Conservation (phyloP, 2,888 invertebrate species). For the Philopedon plagiatum region DNA sequence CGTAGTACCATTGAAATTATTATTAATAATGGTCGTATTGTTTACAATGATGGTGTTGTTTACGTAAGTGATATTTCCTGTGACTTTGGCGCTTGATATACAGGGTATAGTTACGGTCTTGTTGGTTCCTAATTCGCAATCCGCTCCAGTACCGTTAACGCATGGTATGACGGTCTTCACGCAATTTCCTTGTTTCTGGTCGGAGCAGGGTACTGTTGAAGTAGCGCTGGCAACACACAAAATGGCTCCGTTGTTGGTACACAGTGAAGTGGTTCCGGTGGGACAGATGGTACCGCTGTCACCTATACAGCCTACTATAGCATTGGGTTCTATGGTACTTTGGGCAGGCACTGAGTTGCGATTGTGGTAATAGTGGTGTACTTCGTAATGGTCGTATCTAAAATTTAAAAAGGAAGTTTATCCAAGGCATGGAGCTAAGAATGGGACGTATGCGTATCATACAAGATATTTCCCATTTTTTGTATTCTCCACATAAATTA, state of each 20-base stretch:
- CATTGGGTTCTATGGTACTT: conserved; percentile 62
- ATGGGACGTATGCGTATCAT: too few species aligned
- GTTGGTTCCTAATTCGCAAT: conserved; percentile 57
- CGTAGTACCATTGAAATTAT: conserved; percentile 31
- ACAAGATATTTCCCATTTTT: too few species aligned
- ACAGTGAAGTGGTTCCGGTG: conserved; percentile 63
- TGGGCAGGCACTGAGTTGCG: conserved; percentile 59
- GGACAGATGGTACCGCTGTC: conserved; percentile 64
- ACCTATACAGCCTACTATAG: conserved; percentile 62
- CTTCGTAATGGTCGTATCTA: conserved; percentile 62
- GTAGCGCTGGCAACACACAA: conserved; percentile 65
- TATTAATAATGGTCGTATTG: conserved; percentile 47
- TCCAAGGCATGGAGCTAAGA: too few species aligned
- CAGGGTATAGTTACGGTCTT: conserved; percentile 62
- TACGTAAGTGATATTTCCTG: conserved; percentile 57
- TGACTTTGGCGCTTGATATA: conserved; percentile 61
- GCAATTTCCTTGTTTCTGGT: conserved; percentile 60
- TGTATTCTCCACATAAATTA: too few species aligned
- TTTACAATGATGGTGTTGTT: conserved; percentile 57
- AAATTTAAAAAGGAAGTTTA: neutral
- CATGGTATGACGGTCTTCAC: conserved; percentile 63
- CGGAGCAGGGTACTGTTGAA: conserved; percentile 62
- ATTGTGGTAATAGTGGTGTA: conserved; percentile 66
- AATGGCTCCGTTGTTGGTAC: conserved; percentile 65
- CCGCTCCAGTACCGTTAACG: conserved; percentile 60